These are phyloP conservation scores for Acrossocheilus wenchowensis DNA, from an alignment of 2,797 vertebrate species.

Conservation along the genomic window DNA sequence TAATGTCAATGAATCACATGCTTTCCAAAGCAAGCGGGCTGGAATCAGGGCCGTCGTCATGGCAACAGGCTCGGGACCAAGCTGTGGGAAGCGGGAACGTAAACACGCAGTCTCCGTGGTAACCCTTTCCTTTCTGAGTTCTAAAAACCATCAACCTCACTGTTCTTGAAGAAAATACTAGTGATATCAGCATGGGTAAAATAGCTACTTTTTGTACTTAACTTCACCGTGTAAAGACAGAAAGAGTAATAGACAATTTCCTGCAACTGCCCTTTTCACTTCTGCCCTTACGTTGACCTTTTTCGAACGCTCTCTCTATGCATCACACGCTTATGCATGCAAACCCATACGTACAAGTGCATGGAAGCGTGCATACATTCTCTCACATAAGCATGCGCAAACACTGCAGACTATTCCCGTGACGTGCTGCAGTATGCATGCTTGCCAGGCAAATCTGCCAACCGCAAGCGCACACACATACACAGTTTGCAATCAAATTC, in stretches of 20 bases:
- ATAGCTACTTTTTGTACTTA: background rate
- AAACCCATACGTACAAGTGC: conserved; percentile 52
- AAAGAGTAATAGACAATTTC: background rate
- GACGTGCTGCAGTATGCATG: conserved; percentile 59
- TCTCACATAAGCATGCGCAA: conserved; percentile 50
- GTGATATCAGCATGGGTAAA: background rate
- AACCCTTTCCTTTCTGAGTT: conserved; percentile 69
- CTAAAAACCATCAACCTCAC: conserved; percentile 2
- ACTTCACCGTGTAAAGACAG: background rate
- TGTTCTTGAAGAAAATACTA: conserved; percentile 23
- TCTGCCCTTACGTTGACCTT: conserved; percentile 19
- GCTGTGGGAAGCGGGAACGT: conserved; percentile 72
- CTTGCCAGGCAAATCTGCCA: conserved; percentile 62
- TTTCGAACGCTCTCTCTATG: background rate
- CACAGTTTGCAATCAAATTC: conserved; percentile 57
- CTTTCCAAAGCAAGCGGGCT: conserved; percentile 63
- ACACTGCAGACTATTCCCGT: conserved; percentile 50
- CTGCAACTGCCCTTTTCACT: conserved; percentile 12
- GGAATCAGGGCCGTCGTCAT: conserved; percentile 76
- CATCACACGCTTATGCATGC: conserved; percentile 34
- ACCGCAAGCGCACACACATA: conserved; percentile 44
- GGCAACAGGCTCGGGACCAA: conserved; percentile 79
- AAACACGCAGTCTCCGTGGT: conserved; percentile 76
- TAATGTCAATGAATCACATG: conserved; percentile 74
- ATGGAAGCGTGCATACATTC: conserved; percentile 41